Conservation (phyloP, 1,140 invertebrate species). For the Solenopsis invicta region DNA sequence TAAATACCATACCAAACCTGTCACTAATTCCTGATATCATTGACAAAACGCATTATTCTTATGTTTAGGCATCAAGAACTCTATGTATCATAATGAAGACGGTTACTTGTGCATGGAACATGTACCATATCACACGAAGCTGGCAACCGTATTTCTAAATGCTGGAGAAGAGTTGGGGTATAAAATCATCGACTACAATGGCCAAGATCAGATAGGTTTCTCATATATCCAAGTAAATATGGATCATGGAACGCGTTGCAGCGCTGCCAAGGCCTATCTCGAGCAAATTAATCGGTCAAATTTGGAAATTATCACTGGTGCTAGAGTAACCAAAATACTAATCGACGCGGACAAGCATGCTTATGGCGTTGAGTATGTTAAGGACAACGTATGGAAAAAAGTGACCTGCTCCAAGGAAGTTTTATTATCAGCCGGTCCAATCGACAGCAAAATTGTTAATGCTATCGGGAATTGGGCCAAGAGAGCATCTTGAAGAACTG, state of each 20-base stretch:
- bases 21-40: not conserved
- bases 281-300: conserved; percentile 88
- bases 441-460: conserved; percentile 91
- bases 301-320: conserved; percentile 90
- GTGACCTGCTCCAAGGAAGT: conserved; percentile 89
- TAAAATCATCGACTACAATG: conserved; percentile 87
- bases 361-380: conserved; percentile 88
- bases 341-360: conserved; percentile 87
- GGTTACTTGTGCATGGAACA: conserved; percentile 85
- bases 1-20: not conserved
- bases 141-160: conserved; percentile 87
- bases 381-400: conserved; percentile 84
- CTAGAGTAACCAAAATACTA: conserved; percentile 89
- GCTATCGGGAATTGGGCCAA: conserved; percentile 92
- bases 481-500: conserved; percentile 89
- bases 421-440: conserved; percentile 90
- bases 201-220: conserved; percentile 86
- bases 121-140: conserved; percentile 83
- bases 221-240: conserved; percentile 91
- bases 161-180: conserved; percentile 88
- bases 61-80: conserved; percentile 79
- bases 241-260: conserved; percentile 89
- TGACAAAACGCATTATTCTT: conserved; percentile 1
- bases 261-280: conserved; percentile 89
- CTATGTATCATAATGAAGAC: conserved; percentile 85